Evolutionary conservation across 1,140 invertebrate species (phyloP).

Genomic region (Neelides sp.): DNA sequence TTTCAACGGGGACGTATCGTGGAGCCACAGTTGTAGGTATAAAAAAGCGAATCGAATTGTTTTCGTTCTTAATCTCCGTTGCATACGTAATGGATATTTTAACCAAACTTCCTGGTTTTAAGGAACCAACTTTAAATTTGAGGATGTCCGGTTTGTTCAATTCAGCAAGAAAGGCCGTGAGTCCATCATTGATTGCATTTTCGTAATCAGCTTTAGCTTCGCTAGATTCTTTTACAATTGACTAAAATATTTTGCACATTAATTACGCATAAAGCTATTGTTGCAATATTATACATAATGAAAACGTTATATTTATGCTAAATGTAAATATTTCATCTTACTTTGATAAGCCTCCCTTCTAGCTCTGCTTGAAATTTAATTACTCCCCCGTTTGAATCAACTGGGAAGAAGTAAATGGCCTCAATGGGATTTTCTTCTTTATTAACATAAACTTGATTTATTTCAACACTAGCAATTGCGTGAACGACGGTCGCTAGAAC

Average conservation of each 20-base stretch:
- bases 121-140: constrained; percentile 36
- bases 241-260: constrained; percentile 25
- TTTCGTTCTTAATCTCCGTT: constrained; percentile 31
- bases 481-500: constrained; percentile 36
- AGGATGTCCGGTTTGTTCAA: constrained; percentile 35
- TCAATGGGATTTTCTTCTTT: constrained; percentile 34
- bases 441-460: constrained; percentile 36
- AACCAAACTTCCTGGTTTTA: constrained; percentile 35
- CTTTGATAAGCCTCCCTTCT: constrained; percentile 33
- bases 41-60: constrained; percentile 10
- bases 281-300: too few species aligned
- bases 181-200: constrained; percentile 37
- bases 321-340: not conserved
- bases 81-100: constrained; percentile 40
- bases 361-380: constrained; percentile 40
- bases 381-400: constrained; percentile 37
- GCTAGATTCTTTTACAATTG: constrained; percentile 40
- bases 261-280: not conserved
- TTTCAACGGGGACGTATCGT: constrained; percentile 7
- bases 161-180: constrained; percentile 41
- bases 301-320: not conserved
- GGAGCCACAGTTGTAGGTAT: constrained; percentile 15
- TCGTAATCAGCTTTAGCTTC: constrained; percentile 37
- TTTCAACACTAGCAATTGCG: constrained; percentile 36
- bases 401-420: constrained; percentile 39